phyloP scores from a whole-genome alignment of 2,113 vertebrate species.

The Petromus typicus region DNA sequence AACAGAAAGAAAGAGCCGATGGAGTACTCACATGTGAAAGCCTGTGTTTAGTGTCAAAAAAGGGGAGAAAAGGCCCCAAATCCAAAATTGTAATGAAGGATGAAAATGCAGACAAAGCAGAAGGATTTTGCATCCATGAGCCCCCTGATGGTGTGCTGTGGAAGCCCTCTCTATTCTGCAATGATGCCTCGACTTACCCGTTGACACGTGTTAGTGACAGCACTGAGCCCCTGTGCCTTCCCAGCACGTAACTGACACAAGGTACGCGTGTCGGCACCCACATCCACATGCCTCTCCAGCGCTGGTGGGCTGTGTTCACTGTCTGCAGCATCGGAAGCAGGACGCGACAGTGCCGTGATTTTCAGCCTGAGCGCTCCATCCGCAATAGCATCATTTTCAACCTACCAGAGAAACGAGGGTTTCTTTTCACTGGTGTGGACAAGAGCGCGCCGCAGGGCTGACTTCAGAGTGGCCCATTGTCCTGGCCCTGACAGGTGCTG shows the following conservation, averaged over 20 bases:
- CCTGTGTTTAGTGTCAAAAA: neutral
- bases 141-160: neutral
- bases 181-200: neutral
- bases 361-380: neutral
- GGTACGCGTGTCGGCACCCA: neutral
- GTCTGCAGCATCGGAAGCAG: neutral
- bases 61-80: neutral
- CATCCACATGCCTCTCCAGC: neutral
- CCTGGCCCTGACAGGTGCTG: conserved; percentile 46
- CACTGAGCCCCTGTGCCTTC: neutral
- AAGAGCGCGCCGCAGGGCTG: conserved; percentile 57
- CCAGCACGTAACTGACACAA: neutral
- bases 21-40: neutral
- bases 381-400: conserved; percentile 46
- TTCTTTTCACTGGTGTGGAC: conserved; percentile 66
- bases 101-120: neutral
- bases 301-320: neutral
- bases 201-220: neutral
- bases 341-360: neutral
- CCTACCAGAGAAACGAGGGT: conserved; percentile 55
- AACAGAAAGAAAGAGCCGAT: neutral
- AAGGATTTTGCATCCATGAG: neutral
- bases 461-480: conserved; percentile 73
- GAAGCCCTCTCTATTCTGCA: neutral
- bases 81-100: neutral